A percentile compares a stretch with the other conserved stretches of the same genome.
Conservation (phyloP, 2,797 vertebrate species). For the Sebastes ruberrimus region DNA sequence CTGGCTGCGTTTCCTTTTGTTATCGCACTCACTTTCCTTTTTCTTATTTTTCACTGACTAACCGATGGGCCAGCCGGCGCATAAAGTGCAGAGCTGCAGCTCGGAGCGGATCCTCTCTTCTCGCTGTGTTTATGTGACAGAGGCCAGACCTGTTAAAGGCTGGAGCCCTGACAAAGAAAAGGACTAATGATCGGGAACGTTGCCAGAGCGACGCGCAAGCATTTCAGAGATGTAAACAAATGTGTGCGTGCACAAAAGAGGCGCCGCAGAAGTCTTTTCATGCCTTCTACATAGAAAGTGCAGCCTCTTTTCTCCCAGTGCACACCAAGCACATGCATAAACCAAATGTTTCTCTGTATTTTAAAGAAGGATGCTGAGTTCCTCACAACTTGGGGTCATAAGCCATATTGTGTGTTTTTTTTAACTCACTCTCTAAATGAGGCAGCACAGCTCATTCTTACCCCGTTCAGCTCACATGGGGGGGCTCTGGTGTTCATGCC, state of each 20-base stretch:
- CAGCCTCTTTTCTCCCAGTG: neutral
- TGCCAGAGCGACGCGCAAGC: slow-evolving; percentile 70
- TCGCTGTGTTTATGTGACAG: slow-evolving; percentile 69
- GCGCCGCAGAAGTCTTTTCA: slow-evolving; percentile 44
- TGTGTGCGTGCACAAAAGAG: slow-evolving; percentile 53
- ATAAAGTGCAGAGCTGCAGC: slow-evolving; percentile 15
- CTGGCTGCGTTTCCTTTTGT: slow-evolving; percentile 29
- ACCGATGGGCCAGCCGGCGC: slow-evolving; percentile 2
- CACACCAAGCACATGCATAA: slow-evolving; percentile 11
- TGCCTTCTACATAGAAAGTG: slow-evolving; percentile 27
- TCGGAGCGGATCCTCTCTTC: slow-evolving; percentile 47
- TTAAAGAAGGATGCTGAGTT: slow-evolving; percentile 30
- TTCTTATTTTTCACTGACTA: slow-evolving; percentile 3
- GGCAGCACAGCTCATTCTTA: slow-evolving; percentile 28
- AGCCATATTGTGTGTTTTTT: neutral
- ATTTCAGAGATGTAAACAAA: slow-evolving; percentile 75
- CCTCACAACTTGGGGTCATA: slow-evolving; percentile 22
- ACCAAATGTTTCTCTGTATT: slow-evolving; percentile 2
- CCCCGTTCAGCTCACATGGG: slow-evolving; percentile 14
- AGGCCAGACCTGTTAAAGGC: slow-evolving; percentile 73
- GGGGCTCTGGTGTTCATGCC: slow-evolving; percentile 24
- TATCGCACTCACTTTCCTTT: slow-evolving; percentile 7
- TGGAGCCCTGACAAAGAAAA: slow-evolving; percentile 69
- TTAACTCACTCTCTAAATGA: slow-evolving; percentile 20
- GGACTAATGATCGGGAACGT: slow-evolving; percentile 67